Percentiles rank a stretch among this genome's conserved stretches.
Evolutionary conservation across 2,888 invertebrate species (phyloP).

Genomic region (Apoderus coryli): DNA sequence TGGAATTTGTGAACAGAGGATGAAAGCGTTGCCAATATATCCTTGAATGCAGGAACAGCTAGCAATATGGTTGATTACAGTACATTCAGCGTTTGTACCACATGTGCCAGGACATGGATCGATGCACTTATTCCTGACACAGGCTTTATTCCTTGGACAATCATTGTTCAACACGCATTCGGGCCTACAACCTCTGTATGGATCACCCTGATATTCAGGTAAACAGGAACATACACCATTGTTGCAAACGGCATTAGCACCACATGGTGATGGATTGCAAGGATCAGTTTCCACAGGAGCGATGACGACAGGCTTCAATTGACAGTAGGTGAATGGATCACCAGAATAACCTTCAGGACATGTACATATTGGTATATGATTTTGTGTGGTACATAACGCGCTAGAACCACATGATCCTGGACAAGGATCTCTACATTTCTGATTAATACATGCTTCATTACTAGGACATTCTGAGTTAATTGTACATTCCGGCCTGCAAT

Average conservation of each 20-base stretch:
- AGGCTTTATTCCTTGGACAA: slow-evolving; percentile 50
- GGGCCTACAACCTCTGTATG: slow-evolving; percentile 52
- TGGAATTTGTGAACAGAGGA: slow-evolving; percentile 38
- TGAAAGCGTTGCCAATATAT: slow-evolving; percentile 58
- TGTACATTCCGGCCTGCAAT: slow-evolving; percentile 40
- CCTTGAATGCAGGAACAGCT: slow-evolving; percentile 42
- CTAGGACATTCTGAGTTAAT: slow-evolving; percentile 39
- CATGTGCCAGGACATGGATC: slow-evolving; percentile 64
- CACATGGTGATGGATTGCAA: slow-evolving; percentile 58
- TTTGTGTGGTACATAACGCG: slow-evolving; percentile 47
- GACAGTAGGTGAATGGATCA: slow-evolving; percentile 40
- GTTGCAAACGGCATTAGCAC: slow-evolving; percentile 53
- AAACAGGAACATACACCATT: slow-evolving; percentile 54
- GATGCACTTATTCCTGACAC: slow-evolving; percentile 53
- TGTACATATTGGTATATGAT: slow-evolving; percentile 51
- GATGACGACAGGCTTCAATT: slow-evolving; percentile 25
- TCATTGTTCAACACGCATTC: slow-evolving; percentile 57
- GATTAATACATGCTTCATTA: slow-evolving; percentile 35
- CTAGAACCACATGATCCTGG: slow-evolving; percentile 46
- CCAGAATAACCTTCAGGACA: slow-evolving; percentile 48
- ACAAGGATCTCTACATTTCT: slow-evolving; percentile 52
- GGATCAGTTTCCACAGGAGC: slow-evolving; percentile 36
- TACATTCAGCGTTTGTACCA: slow-evolving; percentile 52
- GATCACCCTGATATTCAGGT: slow-evolving; percentile 51
- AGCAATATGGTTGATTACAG: slow-evolving; percentile 61